phyloP scores from a whole-genome alignment of 2,113 vertebrate species.

The Microcebus ravelobensis region DNA sequence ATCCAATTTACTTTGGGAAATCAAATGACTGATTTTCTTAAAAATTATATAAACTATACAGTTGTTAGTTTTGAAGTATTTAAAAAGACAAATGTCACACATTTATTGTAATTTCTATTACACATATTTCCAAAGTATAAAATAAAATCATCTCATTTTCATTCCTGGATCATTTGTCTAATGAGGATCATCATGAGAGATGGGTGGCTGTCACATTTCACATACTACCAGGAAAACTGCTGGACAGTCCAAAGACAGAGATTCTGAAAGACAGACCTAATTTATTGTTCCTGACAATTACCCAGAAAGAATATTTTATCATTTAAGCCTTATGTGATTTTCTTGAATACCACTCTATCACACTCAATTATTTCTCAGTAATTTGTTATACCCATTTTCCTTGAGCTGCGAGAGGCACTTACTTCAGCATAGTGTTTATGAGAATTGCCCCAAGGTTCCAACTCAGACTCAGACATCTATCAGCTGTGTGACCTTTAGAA shows the following conservation, averaged over 20 bases:
- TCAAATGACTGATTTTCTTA: not conserved
- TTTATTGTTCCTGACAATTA: not conserved
- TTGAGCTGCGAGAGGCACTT: not conserved
- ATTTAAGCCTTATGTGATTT: not conserved
- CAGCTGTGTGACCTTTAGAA: not conserved
- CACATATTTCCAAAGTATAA: slow-evolving; percentile 31
- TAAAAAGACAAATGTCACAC: slow-evolving; percentile 19
- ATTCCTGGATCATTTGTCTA: slow-evolving; percentile 27
- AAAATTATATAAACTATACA: not conserved
- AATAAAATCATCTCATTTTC: slow-evolving; percentile 47
- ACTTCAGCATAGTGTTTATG: not conserved
- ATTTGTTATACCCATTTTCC: not conserved
- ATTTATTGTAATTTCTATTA: not conserved
- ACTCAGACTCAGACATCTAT: not conserved
- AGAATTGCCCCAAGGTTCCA: not conserved
- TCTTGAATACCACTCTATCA: not conserved
- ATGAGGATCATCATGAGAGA: slow-evolving; percentile 1
- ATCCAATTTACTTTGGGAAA: slow-evolving; percentile 13
- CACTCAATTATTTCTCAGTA: not conserved
- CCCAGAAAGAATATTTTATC: not conserved
- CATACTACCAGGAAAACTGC: not conserved
- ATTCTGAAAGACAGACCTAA: not conserved
- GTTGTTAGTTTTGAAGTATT: slow-evolving; percentile 20
- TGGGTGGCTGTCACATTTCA: not conserved
- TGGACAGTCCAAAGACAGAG: not conserved